Conservation (phyloP, 2,888 invertebrate species). For the Habrosyne pyritoides region DNA sequence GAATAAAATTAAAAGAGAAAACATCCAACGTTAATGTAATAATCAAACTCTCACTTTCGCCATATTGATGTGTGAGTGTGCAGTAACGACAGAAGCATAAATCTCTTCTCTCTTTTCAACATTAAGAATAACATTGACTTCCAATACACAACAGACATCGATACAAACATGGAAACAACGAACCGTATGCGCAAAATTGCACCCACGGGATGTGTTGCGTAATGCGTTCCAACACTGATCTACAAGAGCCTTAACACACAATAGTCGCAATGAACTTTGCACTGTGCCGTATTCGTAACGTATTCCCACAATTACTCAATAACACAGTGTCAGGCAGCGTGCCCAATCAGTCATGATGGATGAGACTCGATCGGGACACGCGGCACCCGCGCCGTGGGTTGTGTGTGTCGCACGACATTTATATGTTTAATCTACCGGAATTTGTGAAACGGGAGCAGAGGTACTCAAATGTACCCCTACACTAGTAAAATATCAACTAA, state of each 20-base stretch:
- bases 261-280: conserved; percentile 10
- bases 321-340: conserved; percentile 30
- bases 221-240: neutral
- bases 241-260: conserved; percentile 18
- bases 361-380: conserved; percentile 33
- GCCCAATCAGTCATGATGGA: conserved; percentile 35
- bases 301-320: conserved; percentile 48
- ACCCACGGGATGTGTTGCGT: neutral
- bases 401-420: neutral
- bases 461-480: too few relatives aligned
- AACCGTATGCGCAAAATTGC: too few relatives aligned
- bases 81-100: too few relatives aligned
- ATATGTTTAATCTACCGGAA: neutral
- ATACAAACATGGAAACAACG: too few relatives aligned
- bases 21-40: too few relatives aligned
- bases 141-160: too few relatives aligned
- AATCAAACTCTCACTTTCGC: too few relatives aligned
- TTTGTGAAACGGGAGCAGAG: neutral
- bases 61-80: too few relatives aligned
- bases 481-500: too few relatives aligned
- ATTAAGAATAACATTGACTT: too few relatives aligned
- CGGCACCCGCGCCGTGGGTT: conserved; percentile 1
- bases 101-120: too few relatives aligned
- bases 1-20: too few relatives aligned
- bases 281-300: conserved; percentile 13